Base-by-base conservation (phyloP, 1,140 invertebrate species). In the Eueides isabella region DNA sequence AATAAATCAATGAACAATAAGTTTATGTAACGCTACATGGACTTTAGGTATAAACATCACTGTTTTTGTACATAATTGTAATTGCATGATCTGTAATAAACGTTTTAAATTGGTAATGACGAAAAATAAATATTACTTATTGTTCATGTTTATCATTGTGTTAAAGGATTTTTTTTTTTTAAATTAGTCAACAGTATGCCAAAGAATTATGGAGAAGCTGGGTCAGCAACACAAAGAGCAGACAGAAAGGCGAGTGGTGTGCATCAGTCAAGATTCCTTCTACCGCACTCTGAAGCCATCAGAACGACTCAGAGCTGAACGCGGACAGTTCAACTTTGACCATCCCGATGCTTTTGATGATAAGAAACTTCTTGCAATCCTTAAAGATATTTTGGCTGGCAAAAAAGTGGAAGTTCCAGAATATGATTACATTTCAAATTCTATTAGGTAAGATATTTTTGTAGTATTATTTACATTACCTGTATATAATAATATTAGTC, bases 301-400 rank as follows among this genome's bases (percentile, higher is more conserved):
- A 12, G 98, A 99, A 87, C 96, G 96, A 83, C 83, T 95, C 0
- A 96, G 96, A 86, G 98, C 98, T n/a, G 95, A 96, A 66, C 97
- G 97, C 83, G 98, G 99, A 63, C 95, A 97, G 74, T 99, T 97
- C 85, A 99, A 99, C 94, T 99, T 99, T 94, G 99, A 99, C 93
- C 99, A 99, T 94, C 99, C 99, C 29, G 97, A 98, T 93, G 97
- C 98, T 0, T 98, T 99, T 90, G 97, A 99, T 89, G 96, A 98
- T 85, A 96, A 97, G 62, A 93, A 98, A 23, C 96, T 99, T 83
- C 92, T 96, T 26, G 94, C 96, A 64, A 98, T 97, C 0, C 91
- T 99, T 31, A 95, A 95, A 79, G 96, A 97, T 81, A 97, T 99
- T 76, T 93, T 97, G 5, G 95, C 95, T 80, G 98, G 98, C 1